These are phyloP conservation scores for Acrocephalus scirpaceus DNA, from an alignment of 2,797 vertebrate species.

Conservation along the genomic window DNA sequence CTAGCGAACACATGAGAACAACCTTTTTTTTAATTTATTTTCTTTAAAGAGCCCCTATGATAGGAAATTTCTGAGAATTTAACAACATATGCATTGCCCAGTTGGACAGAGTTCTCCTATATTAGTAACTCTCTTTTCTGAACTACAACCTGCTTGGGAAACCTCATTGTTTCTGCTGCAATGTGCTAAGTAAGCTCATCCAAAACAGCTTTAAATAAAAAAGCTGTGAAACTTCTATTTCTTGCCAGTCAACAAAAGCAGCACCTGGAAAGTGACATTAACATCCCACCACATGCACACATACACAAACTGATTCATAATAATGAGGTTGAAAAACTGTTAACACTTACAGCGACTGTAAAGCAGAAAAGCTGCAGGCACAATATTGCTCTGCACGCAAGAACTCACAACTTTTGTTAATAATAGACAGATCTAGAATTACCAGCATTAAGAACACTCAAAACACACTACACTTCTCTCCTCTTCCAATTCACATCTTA, in stretches of 20 bases:
- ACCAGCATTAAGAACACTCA: background rate
- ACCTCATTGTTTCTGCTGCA: background rate
- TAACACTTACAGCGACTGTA: background rate
- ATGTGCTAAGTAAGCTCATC: background rate
- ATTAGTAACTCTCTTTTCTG: background rate
- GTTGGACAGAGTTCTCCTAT: background rate
- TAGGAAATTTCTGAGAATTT: background rate
- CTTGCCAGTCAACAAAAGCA: background rate
- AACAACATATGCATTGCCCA: background rate
- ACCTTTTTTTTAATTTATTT: background rate
- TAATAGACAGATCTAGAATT: background rate
- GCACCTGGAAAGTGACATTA: background rate
- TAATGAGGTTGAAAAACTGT: background rate
- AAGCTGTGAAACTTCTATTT: background rate
- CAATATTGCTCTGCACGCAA: background rate
- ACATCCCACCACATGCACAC: background rate
- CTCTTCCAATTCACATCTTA: background rate
- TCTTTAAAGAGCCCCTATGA: background rate
- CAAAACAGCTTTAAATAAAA: background rate
- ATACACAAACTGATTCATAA: background rate
- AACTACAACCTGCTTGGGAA: background rate
- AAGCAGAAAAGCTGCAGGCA: background rate
- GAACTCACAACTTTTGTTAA: background rate
- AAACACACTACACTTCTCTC: background rate
- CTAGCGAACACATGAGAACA: background rate